Conservation (phyloP, 2,113 vertebrate genomes). For the Siphamia tubifer region DNA sequence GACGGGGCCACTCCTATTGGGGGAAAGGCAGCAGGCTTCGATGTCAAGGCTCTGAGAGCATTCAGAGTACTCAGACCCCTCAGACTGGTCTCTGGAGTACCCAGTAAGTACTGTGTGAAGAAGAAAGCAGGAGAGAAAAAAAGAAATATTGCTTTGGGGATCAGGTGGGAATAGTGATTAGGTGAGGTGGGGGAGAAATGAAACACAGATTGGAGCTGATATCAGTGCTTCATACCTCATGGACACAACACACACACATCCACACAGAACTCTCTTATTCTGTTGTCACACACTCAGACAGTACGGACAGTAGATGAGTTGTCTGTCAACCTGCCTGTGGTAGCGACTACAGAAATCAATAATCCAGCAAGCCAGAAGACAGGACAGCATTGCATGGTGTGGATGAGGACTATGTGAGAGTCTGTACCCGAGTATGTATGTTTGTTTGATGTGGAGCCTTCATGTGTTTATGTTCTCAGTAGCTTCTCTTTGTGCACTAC, state of each 20-base stretch:
- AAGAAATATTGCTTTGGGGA: constrained; percentile 6
- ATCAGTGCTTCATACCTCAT: constrained; percentile 12
- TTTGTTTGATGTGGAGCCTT: background rate
- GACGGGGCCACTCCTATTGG: constrained; percentile 93
- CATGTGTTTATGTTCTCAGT: background rate
- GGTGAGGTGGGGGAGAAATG: constrained; percentile 12
- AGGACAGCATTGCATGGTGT: no score
- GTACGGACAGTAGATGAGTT: constrained; percentile 11
- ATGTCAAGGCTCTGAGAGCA: constrained; percentile 96
- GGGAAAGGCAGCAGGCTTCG: constrained; percentile 96
- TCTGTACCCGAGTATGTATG: background rate
- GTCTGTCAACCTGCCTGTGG: constrained; percentile 20
- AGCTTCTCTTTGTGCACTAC: constrained; percentile 13
- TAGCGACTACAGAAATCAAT: constrained; percentile 39
- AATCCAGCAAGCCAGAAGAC: constrained; percentile 11
- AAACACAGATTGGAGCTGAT: constrained; percentile 37
- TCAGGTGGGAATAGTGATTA: constrained; percentile 61
- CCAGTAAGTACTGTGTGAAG: constrained; percentile 86
- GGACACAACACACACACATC: background rate
- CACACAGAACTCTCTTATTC: background rate
- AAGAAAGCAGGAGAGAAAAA: background rate
- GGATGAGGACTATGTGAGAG: no score
- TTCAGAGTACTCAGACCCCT: constrained; percentile 96
- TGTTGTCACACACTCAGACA: constrained; percentile 18
- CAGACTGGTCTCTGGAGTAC: constrained; percentile 96